Evolutionary conservation across 1,140 invertebrate species (phyloP).

Genomic region (Drosophila orosa): DNA sequence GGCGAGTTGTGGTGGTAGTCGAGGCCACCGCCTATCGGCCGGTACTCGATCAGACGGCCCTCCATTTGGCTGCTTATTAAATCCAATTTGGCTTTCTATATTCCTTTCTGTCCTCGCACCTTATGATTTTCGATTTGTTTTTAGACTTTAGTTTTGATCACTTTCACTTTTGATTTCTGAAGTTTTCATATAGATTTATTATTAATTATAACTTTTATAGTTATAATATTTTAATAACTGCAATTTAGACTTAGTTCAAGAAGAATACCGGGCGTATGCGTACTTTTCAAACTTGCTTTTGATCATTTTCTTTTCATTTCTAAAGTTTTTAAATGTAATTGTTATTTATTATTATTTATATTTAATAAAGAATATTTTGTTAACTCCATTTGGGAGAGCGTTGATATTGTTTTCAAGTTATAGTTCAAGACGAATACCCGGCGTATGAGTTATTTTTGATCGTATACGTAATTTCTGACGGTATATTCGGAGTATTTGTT

Average conservation of each 20-base stretch:
- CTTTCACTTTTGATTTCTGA: background rate
- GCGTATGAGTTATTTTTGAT: background rate
- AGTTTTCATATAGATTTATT: background rate
- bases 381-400: background rate
- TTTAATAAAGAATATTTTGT: background rate
- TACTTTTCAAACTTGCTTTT: background rate
- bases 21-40: conserved; percentile 86
- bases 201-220: background rate
- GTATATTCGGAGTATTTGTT: background rate
- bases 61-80: conserved; percentile 84
- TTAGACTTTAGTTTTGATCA: background rate
- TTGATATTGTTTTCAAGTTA: background rate
- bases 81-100: conserved; percentile 25
- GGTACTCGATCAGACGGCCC: conserved; percentile 87
- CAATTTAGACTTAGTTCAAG: too few species aligned
- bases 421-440: background rate
- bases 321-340: background rate
- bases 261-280: background rate
- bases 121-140: background rate
- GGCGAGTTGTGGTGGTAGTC: conserved; percentile 87
- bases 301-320: background rate
- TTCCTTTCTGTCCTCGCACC: background rate
- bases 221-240: background rate
- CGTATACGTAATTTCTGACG: background rate
- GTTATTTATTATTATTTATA: background rate